A percentile compares a stretch with the other conserved stretches of the same genome.
Conservation (phyloP, 2,797 vertebrate species). For the Rousettus madagascariensis region DNA sequence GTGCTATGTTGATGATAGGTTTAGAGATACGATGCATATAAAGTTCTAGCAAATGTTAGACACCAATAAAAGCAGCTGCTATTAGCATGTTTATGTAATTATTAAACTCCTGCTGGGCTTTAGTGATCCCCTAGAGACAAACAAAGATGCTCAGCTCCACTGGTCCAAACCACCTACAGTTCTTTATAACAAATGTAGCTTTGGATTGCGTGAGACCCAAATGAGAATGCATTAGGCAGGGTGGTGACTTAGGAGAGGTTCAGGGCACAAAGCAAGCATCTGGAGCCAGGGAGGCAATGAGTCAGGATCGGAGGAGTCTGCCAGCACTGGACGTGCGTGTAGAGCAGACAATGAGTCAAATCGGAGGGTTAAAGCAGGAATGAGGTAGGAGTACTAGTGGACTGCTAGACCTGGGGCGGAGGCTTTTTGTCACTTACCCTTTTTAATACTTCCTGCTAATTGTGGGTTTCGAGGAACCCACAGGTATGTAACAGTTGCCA, state of each 20-base stretch:
- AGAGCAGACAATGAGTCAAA: neutral
- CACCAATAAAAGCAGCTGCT: neutral
- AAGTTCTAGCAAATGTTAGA: neutral
- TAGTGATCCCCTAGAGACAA: slow-evolving; percentile 14
- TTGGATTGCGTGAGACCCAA: neutral
- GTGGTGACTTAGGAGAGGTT: neutral
- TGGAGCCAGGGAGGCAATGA: neutral
- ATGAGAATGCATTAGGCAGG: neutral
- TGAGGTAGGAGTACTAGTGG: neutral
- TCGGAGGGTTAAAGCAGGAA: neutral
- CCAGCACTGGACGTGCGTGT: neutral
- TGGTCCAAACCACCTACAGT: neutral
- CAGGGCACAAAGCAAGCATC: neutral
- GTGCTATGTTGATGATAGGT: neutral
- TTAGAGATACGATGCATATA: neutral
- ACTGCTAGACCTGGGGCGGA: neutral
- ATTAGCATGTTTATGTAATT: slow-evolving; percentile 24
- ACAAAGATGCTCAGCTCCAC: neutral
- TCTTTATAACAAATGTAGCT: slow-evolving; percentile 17
- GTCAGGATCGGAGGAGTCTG: neutral
- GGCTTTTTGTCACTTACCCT: neutral
- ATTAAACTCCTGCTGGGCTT: slow-evolving; percentile 25
- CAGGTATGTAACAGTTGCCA: neutral
- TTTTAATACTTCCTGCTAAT: neutral
- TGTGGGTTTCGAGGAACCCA: neutral